Percentiles rank a stretch among this genome's conserved stretches.
These are phyloP conservation scores for Pagrus major DNA, from an alignment of 2,113 vertebrate genomes.

Conservation along the genomic window DNA sequence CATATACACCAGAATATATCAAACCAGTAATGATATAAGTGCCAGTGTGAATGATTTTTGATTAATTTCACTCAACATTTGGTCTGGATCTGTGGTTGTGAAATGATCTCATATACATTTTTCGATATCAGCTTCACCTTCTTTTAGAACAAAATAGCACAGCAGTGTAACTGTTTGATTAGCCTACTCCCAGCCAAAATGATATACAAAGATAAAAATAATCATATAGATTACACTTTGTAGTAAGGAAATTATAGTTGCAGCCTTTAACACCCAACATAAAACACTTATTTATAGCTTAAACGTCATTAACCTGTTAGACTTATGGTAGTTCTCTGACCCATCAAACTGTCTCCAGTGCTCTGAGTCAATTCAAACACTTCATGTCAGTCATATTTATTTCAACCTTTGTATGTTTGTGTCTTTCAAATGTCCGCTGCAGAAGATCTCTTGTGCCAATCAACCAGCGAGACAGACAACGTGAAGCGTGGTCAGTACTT, in stretches of 20 bases:
- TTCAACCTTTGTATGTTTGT: constrained; percentile 5
- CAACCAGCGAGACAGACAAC: constrained; percentile 44
- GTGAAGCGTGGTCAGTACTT: constrained; percentile 32
- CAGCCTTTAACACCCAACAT: background rate
- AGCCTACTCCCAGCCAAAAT: background rate
- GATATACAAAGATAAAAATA: background rate
- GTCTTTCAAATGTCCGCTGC: constrained; percentile 30
- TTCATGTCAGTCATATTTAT: constrained; percentile 1
- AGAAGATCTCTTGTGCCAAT: constrained; percentile 38
- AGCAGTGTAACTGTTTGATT: background rate
- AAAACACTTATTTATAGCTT: background rate
- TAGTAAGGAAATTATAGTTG: background rate
- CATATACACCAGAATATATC: too few relatives aligned
- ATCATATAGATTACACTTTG: background rate
- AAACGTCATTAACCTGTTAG: background rate
- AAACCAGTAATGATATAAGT: too few relatives aligned
- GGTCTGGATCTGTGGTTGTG: background rate
- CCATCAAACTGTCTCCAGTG: background rate
- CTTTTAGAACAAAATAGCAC: background rate
- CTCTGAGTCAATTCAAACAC: background rate
- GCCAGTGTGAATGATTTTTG: background rate
- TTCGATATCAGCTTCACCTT: too few relatives aligned
- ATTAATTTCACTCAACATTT: background rate
- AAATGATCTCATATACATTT: background rate
- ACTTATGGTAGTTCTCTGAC: too few relatives aligned